Evolutionary conservation across 1,140 invertebrate species (phyloP).

Genomic region (Drosophila bifasciata): DNA sequence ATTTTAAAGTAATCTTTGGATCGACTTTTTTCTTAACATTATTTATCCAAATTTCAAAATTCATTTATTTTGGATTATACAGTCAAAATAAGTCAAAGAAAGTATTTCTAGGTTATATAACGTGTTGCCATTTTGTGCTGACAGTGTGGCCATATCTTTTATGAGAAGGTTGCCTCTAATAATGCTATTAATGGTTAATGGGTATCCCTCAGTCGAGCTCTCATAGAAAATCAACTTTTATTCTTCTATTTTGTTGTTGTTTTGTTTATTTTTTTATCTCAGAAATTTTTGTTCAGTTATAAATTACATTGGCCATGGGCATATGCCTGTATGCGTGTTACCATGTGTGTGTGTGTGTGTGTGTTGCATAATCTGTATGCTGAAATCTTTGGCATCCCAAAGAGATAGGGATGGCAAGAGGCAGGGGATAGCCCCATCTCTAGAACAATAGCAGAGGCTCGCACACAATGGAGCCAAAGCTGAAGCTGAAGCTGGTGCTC

Average conservation of each 20-base stretch:
- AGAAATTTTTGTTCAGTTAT: slow-evolving; percentile 78
- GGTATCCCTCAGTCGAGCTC: no score
- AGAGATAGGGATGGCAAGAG: slow-evolving; percentile 7
- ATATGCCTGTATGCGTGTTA: slow-evolving; percentile 20
- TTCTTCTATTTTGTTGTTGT: slow-evolving; percentile 16
- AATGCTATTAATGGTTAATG: no score
- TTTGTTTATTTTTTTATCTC: slow-evolving; percentile 36
- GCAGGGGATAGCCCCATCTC: slow-evolving; percentile 14
- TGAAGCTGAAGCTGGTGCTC: slow-evolving; percentile 13
- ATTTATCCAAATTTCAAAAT: no score
- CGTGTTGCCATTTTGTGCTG: no score
- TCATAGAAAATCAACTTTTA: background rate
- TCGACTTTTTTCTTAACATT: no score
- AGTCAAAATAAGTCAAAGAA: no score
- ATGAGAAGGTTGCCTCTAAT: no score
- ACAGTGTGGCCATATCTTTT: no score
- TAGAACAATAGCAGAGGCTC: slow-evolving; percentile 65
- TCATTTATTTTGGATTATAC: no score
- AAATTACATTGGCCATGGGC: slow-evolving; percentile 72
- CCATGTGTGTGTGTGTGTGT: slow-evolving; percentile 48
- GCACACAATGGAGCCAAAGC: slow-evolving; percentile 54
- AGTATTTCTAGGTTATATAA: no score
- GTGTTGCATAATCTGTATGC: slow-evolving; percentile 70
- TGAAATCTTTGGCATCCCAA: slow-evolving; percentile 76
- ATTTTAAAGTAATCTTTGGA: no score